phyloP scores from a whole-genome alignment of 2,113 vertebrate genomes.

The Epinephelus lanceolatus region DNA sequence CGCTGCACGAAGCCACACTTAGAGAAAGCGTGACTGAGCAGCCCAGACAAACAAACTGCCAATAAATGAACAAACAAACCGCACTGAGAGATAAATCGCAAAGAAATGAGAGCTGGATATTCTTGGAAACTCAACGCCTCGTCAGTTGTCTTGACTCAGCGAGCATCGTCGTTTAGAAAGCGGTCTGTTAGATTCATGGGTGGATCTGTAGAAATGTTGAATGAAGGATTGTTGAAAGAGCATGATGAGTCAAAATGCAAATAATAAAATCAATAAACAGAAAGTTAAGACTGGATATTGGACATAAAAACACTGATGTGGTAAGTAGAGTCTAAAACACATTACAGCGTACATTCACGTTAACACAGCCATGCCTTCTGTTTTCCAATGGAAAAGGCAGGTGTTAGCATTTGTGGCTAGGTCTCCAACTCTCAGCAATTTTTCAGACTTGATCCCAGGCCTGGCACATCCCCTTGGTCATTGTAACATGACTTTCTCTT shows the following conservation, averaged over 20 bases:
- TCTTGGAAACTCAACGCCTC: not conserved
- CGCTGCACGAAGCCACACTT: not conserved
- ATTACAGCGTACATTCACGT: too few species aligned
- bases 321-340: too few species aligned
- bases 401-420: too few species aligned
- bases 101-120: not conserved
- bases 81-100: not conserved
- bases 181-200: not conserved
- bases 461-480: too few species aligned
- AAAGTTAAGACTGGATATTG: not conserved
- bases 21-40: not conserved
- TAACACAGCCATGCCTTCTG: too few species aligned
- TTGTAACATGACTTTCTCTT: too few species aligned
- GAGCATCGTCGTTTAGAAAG: not conserved
- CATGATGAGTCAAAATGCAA: not conserved
- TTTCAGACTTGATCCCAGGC: too few species aligned
- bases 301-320: not conserved
- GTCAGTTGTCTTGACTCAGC: not conserved
- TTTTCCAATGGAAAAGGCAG: too few species aligned
- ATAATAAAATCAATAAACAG: not conserved
- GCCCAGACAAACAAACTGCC: conserved; percentile 33
- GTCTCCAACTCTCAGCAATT: too few species aligned
- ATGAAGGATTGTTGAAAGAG: not conserved
- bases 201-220: not conserved
- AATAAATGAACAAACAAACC: conserved; percentile 28